Base-by-base conservation (phyloP, 2,888 invertebrate species). In the Phyllotreta cruciferae region DNA sequence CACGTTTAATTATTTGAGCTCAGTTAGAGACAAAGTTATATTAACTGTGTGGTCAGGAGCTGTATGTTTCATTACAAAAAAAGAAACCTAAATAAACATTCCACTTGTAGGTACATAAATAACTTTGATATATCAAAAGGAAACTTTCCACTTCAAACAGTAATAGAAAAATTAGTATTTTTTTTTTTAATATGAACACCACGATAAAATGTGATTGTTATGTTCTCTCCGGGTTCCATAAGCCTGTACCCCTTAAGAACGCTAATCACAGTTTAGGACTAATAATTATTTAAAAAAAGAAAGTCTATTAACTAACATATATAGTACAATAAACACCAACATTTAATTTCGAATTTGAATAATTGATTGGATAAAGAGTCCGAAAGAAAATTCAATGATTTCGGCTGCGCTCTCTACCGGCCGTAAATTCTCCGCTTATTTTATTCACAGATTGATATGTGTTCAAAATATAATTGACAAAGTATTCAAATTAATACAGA, bases 151-250 rank as follows among this genome's bases (percentile, higher is more conserved):
- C 50, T 37, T 44, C 55, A 72, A 73, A 75, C 74, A 77, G 76
- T 75, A 74, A 76, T 77, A 77, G 77, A 79, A 77, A 73, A 78
- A 76, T 78, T 77, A 74, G 78, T 77, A 77, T 77, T 73, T 78
- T 77, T 50, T 10, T 49, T 35, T 50, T 6, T 14, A 47, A 34
- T 47, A 75, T 78, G 79, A 81, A 81, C 81, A 80, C 81, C 79
- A 79, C 78, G 77, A 77, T 80, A 79, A 80, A 79, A 78, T 78
- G 81, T 80, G 81, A 81, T 81, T 78, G 77, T 70, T 41, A 66
- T 45, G 66, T 69, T 65, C 66, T 58, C 13, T 37, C n/a, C 44
- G 66, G 66, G 66, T 56, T 64, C 55, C 44, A 56, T 44, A 49
- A 24, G 56, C 52, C 57, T 64, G 60, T 56, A 41, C 56, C 56